phyloP scores from a whole-genome alignment of 2,888 invertebrate genomes.

The Argyresthia goedartella region DNA sequence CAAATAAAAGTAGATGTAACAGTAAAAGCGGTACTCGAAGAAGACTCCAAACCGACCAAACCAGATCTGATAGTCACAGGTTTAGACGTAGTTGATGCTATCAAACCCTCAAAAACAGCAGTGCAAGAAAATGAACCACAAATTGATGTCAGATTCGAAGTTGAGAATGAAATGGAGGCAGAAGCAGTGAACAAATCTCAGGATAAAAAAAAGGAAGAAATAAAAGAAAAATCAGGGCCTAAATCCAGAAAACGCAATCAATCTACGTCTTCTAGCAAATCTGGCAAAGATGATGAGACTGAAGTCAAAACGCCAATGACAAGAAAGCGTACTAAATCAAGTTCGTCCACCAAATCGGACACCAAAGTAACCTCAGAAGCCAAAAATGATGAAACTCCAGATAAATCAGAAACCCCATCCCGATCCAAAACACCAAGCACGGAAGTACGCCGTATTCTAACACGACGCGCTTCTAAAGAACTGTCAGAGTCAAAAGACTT shows the following conservation, averaged over 20 bases:
- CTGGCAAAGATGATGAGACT: slow-evolving; percentile 3
- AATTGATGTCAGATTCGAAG: not conserved
- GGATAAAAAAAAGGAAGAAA: slow-evolving; percentile 3
- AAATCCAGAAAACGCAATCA: slow-evolving; percentile 12
- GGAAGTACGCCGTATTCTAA: slow-evolving; percentile 46
- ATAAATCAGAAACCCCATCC: slow-evolving; percentile 11
- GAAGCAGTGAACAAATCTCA: slow-evolving; percentile 4
- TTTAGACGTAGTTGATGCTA: slow-evolving; percentile 14
- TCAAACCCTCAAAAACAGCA: not conserved
- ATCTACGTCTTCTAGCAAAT: slow-evolving; percentile 5
- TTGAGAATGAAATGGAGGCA: slow-evolving; percentile 1
- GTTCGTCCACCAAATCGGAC: slow-evolving; percentile 29
- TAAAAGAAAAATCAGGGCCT: slow-evolving; percentile 10
- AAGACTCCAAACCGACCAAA: not conserved
- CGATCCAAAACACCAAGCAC: slow-evolving; percentile 37
- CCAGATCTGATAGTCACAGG: slow-evolving; percentile 10
- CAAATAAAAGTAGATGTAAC: not conserved
- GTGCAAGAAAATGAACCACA: slow-evolving; percentile 3
- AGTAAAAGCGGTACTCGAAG: not conserved
- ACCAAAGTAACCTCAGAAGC: slow-evolving; percentile 29
- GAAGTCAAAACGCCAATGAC: slow-evolving; percentile 30
- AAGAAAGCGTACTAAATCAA: slow-evolving; percentile 42
- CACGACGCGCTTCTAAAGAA: slow-evolving; percentile 49
- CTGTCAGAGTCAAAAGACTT: slow-evolving; percentile 25
- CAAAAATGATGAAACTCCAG: slow-evolving; percentile 16